These are phyloP conservation scores for Octopus bimaculoides DNA, from an alignment of 1,140 invertebrate genomes.

Conservation along the genomic window DNA sequence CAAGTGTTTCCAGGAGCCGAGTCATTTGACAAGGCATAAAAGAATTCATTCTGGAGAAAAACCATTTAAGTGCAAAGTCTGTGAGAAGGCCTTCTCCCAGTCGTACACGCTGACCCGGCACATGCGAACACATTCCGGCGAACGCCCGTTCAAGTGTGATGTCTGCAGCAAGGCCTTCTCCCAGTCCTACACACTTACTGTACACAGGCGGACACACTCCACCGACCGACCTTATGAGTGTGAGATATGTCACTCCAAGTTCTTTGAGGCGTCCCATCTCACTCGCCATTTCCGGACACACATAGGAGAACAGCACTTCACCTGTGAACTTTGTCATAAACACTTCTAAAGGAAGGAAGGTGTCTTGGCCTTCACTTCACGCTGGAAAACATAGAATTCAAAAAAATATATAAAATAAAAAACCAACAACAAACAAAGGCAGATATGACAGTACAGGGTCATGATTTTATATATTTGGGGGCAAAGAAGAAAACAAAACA, in stretches of 20 bases:
- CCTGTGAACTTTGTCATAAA: constrained; percentile 10
- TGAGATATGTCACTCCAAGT: constrained; percentile 33
- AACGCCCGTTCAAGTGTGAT: constrained; percentile 30
- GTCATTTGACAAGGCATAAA: constrained; percentile 87
- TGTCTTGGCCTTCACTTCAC: too few species aligned
- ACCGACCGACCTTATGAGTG: constrained; percentile 56
- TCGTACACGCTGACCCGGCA: constrained; percentile 21
- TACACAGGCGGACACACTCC: constrained; percentile 55
- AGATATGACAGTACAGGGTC: too few species aligned
- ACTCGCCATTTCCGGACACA: constrained; percentile 6
- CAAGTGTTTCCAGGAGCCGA: constrained; percentile 84
- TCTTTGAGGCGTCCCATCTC: constrained; percentile 3
- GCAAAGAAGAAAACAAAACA: not conserved
- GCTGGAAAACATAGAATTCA: too few species aligned
- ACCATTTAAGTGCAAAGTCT: constrained; percentile 32
- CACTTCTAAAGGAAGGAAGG: not conserved
- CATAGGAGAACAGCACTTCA: constrained; percentile 6
- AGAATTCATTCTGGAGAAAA: constrained; percentile 86
- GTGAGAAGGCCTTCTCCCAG: constrained; percentile 29
- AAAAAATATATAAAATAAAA: too few species aligned
- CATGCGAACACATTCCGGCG: constrained; percentile 23
- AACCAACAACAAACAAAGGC: too few species aligned
- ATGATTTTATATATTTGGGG: not conserved
- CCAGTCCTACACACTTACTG: constrained; percentile 52
- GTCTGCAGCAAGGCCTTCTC: constrained; percentile 53